Base-by-base conservation (phyloP, 2,888 invertebrate species). In the Caradrina kadenii region DNA sequence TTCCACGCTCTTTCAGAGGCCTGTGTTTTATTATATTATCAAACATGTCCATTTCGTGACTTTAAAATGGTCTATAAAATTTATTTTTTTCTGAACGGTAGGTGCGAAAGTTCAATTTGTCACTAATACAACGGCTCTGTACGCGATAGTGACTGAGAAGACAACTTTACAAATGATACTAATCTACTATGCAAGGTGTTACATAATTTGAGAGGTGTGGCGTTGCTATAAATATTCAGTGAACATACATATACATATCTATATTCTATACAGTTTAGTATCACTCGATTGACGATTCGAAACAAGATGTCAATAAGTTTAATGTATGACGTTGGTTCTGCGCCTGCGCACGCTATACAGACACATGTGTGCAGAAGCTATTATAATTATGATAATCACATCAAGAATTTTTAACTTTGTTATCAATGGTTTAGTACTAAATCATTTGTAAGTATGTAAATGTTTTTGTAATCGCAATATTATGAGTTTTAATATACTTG, bases 201-300 rank as follows among this genome's bases (percentile, higher is more conserved):
- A 55, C 59, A 80, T 66, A 65, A 78, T 52, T 76, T 49, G 7
- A 48, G 52, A 65, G 69, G 69, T n/a, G 55, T 69, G 56, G 31
- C 54, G 13, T 10, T 42, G n/a, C 59, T 75, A 63, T 79, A 31
- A 72, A 65, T 61, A 79, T 63, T 63, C 55, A 69, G 19, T 61
- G 49, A 53, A 21, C 39, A 19, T 63, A 50, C 13, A 39, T 45
- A 6, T 21, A 19, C 2, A n/a, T 13, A 19, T 22, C 31, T 49
- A 8, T 55, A 60, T 48, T 22, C 31, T 49, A 8, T 60, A 60
- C 60, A 22, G 10, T 15, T 48, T 48, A 19, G 26, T 54, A 59
- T n/a, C 19, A 22, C 6, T 52, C 11, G n/a, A 19, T 49, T 35
- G 22, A 49, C 35, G 26, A 49, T 74, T 39, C 17, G 22, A 35